phyloP scores from a whole-genome alignment of 92 coral and sea anemone species.

The Zoanthus sansibaricus region DNA sequence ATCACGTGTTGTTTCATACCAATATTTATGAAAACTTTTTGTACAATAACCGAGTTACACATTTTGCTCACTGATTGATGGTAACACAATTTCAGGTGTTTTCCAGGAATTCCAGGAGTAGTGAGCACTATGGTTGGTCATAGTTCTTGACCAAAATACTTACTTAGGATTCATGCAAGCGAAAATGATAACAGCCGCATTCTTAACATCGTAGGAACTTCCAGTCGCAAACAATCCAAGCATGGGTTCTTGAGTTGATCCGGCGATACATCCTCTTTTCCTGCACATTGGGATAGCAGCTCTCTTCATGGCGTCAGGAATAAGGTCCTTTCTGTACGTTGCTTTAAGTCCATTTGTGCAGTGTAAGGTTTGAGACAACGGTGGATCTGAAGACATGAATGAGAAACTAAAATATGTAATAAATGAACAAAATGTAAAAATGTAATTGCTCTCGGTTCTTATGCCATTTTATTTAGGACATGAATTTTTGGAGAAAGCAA shows the following conservation, averaged over 20 bases:
- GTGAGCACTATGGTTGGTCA: not conserved
- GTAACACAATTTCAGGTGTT: no score
- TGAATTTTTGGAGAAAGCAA: no score
- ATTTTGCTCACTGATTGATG: no score
- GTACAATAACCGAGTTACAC: no score
- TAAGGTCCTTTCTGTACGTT: slow-evolving; percentile 79
- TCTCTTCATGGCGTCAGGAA: slow-evolving; percentile 84
- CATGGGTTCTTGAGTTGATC: slow-evolving; percentile 66
- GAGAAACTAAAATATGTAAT: no score
- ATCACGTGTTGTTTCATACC: no score
- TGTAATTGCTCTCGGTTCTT: no score
- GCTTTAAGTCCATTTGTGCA: slow-evolving; percentile 85
- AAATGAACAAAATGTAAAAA: no score
- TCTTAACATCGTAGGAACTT: slow-evolving; percentile 66
- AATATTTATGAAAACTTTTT: no score
- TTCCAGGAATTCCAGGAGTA: not conserved
- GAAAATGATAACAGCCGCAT: slow-evolving; percentile 80
- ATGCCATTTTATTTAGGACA: no score
- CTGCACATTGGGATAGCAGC: slow-evolving; percentile 82
- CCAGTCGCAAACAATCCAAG: slow-evolving; percentile 80
- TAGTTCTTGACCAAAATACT: not conserved
- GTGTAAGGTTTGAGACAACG: slow-evolving; percentile 74
- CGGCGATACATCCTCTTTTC: slow-evolving; percentile 75
- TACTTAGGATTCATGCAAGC: slow-evolving; percentile 64
- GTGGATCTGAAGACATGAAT: not conserved